Conservation (phyloP, 2,888 invertebrate genomes). For the Saturnia japonica region DNA sequence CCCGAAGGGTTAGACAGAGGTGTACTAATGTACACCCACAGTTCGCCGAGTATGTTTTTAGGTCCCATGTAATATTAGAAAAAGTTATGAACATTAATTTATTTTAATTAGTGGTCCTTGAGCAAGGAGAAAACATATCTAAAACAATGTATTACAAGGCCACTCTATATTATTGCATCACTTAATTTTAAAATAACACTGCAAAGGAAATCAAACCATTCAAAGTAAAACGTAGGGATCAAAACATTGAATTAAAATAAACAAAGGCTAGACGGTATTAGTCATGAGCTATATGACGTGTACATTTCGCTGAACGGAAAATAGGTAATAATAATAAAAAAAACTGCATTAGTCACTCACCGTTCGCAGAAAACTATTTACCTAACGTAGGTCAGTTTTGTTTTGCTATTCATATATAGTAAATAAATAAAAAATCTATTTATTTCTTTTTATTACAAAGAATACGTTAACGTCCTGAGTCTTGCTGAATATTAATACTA, state of each 20-base stretch:
- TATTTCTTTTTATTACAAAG: too few species aligned
- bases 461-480: too few species aligned
- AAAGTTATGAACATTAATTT: too few species aligned
- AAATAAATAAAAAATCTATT: not conserved
- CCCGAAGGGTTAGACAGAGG: too few species aligned
- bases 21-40: too few species aligned
- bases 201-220: not conserved
- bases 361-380: constrained; percentile 32
- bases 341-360: constrained; percentile 29
- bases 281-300: constrained; percentile 35
- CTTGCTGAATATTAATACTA: too few species aligned
- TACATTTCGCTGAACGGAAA: constrained; percentile 36
- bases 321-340: constrained; percentile 30
- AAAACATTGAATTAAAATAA: constrained; percentile 25
- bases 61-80: too few species aligned
- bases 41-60: too few species aligned
- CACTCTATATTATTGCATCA: too few species aligned
- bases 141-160: too few species aligned
- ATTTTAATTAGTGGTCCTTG: too few species aligned
- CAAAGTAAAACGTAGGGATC: not conserved
- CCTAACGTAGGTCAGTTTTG: constrained; percentile 42
- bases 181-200: not conserved
- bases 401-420: constrained; percentile 14
- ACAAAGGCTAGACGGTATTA: constrained; percentile 35
- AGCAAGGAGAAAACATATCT: too few species aligned